phyloP scores from a whole-genome alignment of 92 coral and sea anemone species.

The Anthopleura xanthogrammica region DNA sequence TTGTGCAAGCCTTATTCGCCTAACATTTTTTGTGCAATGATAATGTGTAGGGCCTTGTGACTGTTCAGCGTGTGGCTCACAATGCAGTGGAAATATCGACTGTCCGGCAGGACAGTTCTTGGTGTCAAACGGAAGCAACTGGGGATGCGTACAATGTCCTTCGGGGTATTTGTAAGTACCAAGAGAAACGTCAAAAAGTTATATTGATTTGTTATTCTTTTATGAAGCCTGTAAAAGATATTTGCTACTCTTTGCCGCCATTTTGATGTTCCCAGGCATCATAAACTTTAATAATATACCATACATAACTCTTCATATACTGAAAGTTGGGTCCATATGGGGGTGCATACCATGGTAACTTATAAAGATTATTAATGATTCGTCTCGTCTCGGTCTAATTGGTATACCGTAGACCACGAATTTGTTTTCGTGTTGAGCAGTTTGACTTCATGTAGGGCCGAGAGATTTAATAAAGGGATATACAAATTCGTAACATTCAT shows the following conservation, averaged over 20 bases:
- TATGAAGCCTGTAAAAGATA: background rate
- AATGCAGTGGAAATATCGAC: conserved; percentile 72
- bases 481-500: no score
- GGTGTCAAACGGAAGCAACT: conserved; percentile 56
- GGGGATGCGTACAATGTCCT: conserved; percentile 87
- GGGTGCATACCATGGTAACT: background rate
- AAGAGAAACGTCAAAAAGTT: background rate
- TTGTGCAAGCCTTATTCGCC: background rate
- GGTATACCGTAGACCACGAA: background rate
- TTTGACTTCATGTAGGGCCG: background rate
- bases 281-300: background rate
- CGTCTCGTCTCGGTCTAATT: background rate
- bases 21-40: background rate
- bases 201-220: background rate
- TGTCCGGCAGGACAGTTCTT: conserved; percentile 84
- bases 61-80: conserved; percentile 85
- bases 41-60: conserved; percentile 74
- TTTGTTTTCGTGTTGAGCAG: background rate
- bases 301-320: background rate
- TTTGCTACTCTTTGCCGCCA: background rate
- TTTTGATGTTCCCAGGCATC: background rate
- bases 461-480: background rate
- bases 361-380: background rate
- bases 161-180: conserved; percentile 87
- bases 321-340: background rate